phyloP scores from a whole-genome alignment of 2,888 invertebrate genomes.

The Drosophila neonasuta region DNA sequence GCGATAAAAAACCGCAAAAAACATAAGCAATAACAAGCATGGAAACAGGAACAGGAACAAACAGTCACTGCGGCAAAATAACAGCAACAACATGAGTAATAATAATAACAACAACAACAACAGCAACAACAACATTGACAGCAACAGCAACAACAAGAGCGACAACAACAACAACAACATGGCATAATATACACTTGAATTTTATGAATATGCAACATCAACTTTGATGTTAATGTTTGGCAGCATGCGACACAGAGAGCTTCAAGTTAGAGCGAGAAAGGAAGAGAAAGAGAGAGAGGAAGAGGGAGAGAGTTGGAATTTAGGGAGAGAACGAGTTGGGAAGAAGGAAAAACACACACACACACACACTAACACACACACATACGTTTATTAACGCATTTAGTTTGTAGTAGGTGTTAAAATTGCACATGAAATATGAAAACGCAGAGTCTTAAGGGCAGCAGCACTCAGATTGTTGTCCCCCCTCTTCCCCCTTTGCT shows the following conservation, averaged over 20 bases:
- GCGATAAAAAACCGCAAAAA: conserved; percentile 23
- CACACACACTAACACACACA: conserved; percentile 19
- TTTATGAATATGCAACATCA: conserved; percentile 75
- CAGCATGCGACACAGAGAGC: conserved; percentile 32
- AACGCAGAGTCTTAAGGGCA: conserved; percentile 54
- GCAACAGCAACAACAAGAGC: conserved; percentile 26
- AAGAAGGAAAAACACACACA: neutral
- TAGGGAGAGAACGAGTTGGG: neutral
- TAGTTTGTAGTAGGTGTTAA: conserved; percentile 72
- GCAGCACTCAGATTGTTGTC: conserved; percentile 20
- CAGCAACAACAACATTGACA: neutral
- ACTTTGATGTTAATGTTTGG: conserved; percentile 61
- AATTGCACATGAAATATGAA: conserved; percentile 76
- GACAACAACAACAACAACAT: conserved; percentile 29
- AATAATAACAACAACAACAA: conserved; percentile 14
- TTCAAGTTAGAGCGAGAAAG: neutral
- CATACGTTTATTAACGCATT: conserved; percentile 59
- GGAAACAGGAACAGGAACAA: conserved; percentile 12
- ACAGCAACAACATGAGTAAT: conserved; percentile 24
- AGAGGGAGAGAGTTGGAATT: neutral
- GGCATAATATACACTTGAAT: conserved; percentile 41
- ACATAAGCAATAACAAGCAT: conserved; percentile 18
- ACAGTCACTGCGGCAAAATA: conserved; percentile 47
- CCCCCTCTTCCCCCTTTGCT: neutral
- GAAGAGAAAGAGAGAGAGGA: conserved; percentile 9